Conservation (phyloP, 2,888 invertebrate genomes). For the Drosophila borealis region DNA sequence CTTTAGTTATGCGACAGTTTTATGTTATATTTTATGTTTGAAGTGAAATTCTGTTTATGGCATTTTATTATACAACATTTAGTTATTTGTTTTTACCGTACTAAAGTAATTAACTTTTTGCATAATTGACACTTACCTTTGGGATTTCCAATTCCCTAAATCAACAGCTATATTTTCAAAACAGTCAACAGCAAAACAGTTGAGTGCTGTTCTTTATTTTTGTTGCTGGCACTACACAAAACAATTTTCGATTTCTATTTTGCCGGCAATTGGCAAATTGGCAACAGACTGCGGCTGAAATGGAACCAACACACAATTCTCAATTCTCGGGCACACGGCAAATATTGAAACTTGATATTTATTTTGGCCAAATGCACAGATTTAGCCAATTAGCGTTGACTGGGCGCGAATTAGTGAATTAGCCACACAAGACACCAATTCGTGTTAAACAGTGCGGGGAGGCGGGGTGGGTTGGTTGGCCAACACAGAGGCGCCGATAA, state of each 20-base stretch:
- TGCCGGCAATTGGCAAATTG: conserved; percentile 40
- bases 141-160: conserved; percentile 38
- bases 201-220: conserved; percentile 7
- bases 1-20: neutral
- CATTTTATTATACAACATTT: neutral
- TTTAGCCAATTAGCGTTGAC: conserved; percentile 69
- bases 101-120: neutral
- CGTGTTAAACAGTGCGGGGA: neutral
- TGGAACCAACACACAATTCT: conserved; percentile 24
- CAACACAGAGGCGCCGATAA: conserved; percentile 31
- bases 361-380: conserved; percentile 49
- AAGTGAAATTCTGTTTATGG: no score
- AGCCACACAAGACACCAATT: conserved; percentile 31
- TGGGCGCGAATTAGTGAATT: conserved; percentile 46
- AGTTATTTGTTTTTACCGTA: conserved; percentile 5
- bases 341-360: conserved; percentile 72
- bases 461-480: no score
- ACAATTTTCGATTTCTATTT: conserved; percentile 35
- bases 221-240: conserved; percentile 39
- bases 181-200: conserved; percentile 36
- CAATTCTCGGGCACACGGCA: conserved; percentile 40
- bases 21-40: neutral
- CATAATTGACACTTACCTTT: conserved; percentile 47
- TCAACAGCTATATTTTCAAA: conserved; percentile 16
- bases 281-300: conserved; percentile 7